Evolutionary conservation across 2,113 vertebrate genomes (phyloP).

Genomic region (Candoia aspera): DNA sequence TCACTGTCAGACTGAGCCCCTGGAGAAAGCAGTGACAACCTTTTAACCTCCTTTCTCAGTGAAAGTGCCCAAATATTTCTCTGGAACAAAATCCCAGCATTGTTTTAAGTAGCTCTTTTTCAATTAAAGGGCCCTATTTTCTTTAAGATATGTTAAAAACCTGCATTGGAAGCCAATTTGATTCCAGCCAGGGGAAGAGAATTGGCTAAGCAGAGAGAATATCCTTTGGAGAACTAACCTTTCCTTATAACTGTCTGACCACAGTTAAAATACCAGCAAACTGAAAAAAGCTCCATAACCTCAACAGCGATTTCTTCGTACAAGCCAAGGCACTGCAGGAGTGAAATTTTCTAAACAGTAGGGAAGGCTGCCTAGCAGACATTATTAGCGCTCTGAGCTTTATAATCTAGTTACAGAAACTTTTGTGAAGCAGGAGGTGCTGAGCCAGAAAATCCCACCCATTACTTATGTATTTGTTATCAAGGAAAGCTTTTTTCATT

Average conservation of each 20-base stretch:
- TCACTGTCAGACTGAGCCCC: conserved; percentile 86
- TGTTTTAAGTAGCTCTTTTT: conserved; percentile 79
- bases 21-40: conserved; percentile 86
- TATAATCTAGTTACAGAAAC: conserved; percentile 65
- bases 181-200: conserved; percentile 33
- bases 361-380: conserved; percentile 67
- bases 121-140: conserved; percentile 71
- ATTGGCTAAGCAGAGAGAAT: conserved; percentile 1
- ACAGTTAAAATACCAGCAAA: conserved; percentile 72
- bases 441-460: conserved; percentile 51
- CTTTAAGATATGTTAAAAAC: conserved; percentile 62
- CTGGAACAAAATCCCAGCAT: conserved; percentile 77
- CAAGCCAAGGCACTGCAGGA: conserved; percentile 75
- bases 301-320: conserved; percentile 70
- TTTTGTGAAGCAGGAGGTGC: conserved; percentile 55
- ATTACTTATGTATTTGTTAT: conserved; percentile 58
- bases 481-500: conserved; percentile 51
- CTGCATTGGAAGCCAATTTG: conserved; percentile 49
- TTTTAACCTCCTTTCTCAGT: conserved; percentile 85
- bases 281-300: conserved; percentile 70
- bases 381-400: conserved; percentile 68
- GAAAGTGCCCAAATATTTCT: conserved; percentile 83
- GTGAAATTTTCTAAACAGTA: conserved; percentile 76
- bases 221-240: conserved; percentile 47
- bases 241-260: conserved; percentile 52